A percentile compares a stretch with the other conserved stretches of the same genome.
Evolutionary conservation across 1,140 invertebrate genomes (phyloP).

Genomic region (Meloidogyne chitwoodi): DNA sequence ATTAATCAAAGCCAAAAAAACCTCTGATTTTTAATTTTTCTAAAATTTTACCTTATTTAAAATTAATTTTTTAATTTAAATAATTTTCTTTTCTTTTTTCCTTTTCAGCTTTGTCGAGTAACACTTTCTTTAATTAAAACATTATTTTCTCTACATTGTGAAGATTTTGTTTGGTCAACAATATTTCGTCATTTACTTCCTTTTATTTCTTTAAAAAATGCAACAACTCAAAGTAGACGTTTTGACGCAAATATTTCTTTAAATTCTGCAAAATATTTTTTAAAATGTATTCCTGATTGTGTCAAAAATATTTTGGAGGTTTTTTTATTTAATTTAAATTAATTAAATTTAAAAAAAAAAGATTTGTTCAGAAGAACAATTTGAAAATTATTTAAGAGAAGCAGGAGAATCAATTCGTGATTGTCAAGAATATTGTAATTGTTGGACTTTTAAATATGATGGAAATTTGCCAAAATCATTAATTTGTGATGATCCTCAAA

Average conservation of each 20-base stretch:
- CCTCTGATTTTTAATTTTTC: neutral
- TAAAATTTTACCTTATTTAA: neutral
- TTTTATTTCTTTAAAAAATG: conserved; percentile 74
- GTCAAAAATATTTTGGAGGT: conserved; percentile 54
- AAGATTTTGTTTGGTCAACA: conserved; percentile 90
- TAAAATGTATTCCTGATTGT: conserved; percentile 72
- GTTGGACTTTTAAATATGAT: conserved; percentile 47
- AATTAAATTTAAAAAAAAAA: no score
- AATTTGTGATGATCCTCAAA: conserved; percentile 30
- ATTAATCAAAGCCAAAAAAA: no score
- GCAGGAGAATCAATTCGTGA: conserved; percentile 27
- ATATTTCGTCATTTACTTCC: conserved; percentile 80
- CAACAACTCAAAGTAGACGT: conserved; percentile 67
- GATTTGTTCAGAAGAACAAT: conserved; percentile 33
- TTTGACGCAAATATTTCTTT: conserved; percentile 76
- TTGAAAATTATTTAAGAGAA: conserved; percentile 39
- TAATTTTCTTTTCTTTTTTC: neutral
- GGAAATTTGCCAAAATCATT: conserved; percentile 32
- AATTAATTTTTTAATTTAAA: no score
- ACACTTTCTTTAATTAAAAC: conserved; percentile 85
- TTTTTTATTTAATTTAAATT: conserved; percentile 16
- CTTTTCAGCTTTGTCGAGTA: conserved; percentile 75
- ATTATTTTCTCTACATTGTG: conserved; percentile 83
- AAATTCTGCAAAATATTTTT: conserved; percentile 72
- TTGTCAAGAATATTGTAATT: conserved; percentile 6